phyloP scores from a whole-genome alignment of 1,140 invertebrate genomes.

The Oedothorax gibbosus region DNA sequence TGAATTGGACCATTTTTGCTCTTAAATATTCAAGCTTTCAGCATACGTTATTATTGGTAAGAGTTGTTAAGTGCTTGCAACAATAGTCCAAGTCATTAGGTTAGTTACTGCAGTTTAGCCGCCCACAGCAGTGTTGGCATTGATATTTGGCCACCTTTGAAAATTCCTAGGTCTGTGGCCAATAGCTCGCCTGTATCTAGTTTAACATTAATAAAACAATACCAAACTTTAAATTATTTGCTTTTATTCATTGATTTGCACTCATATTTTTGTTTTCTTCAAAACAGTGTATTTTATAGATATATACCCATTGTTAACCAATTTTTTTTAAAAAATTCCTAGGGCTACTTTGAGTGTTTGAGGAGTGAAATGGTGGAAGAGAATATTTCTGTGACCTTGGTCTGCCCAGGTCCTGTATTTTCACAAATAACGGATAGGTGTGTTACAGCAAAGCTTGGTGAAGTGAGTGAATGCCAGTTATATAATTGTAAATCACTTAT shows the following conservation, averaged over 20 bases:
- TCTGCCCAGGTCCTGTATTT: conserved; percentile 81
- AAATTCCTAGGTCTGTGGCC: too few relatives aligned
- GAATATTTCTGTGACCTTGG: conserved; percentile 75
- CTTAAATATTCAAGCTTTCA: too few relatives aligned
- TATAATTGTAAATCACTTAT: background rate
- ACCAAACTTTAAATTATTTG: background rate
- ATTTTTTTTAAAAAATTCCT: background rate
- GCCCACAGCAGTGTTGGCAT: too few relatives aligned
- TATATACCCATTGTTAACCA: background rate
- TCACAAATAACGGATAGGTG: conserved; percentile 78
- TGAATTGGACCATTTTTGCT: too few relatives aligned
- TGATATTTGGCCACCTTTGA: too few relatives aligned
- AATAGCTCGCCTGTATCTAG: too few relatives aligned
- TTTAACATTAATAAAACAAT: too few relatives aligned
- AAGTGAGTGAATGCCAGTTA: conserved; percentile 16
- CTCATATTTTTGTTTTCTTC: background rate
- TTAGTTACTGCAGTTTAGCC: too few relatives aligned
- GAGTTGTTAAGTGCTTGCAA: too few relatives aligned
- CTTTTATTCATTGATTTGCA: background rate
- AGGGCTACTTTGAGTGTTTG: conserved; percentile 81
- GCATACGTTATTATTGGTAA: too few relatives aligned
- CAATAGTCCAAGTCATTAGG: too few relatives aligned
- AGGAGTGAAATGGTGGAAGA: conserved; percentile 74
- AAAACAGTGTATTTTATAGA: background rate
- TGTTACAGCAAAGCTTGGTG: conserved; percentile 74